Percentiles rank a stretch among this genome's conserved stretches.
Conservation (phyloP, 2,888 invertebrate genomes). For the Mongoloraphidia duomilia region DNA sequence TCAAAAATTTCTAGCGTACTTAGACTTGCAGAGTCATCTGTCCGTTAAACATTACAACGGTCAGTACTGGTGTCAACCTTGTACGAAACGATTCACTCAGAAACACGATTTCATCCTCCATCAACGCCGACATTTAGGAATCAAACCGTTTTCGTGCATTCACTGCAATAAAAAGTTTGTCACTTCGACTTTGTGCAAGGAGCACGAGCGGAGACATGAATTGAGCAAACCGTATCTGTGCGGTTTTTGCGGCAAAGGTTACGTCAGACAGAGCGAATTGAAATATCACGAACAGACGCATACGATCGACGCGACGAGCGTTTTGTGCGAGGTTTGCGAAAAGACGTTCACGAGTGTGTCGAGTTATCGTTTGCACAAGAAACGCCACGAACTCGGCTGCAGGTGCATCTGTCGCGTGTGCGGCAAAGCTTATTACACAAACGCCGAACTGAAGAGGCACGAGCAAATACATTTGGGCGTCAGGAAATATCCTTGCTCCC, state of each 20-base stretch:
- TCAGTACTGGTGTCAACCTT: conserved; percentile 15
- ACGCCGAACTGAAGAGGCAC: conserved; percentile 23
- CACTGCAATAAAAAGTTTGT: conserved; percentile 15
- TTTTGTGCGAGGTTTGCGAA: conserved; percentile 20
- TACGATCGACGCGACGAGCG: conserved; percentile 9
- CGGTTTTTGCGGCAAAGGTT: conserved; percentile 16
- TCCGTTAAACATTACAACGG: conserved; percentile 2
- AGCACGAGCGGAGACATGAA: conserved; percentile 10
- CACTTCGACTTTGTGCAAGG: conserved; percentile 10
- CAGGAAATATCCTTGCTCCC: conserved; percentile 21
- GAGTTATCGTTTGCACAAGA: conserved; percentile 22
- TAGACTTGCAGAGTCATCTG: conserved; percentile 1
- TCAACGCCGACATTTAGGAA: conserved; percentile 12
- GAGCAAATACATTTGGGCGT: conserved; percentile 21
- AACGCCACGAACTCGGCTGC: conserved; percentile 21
- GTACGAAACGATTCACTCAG: conserved; percentile 14
- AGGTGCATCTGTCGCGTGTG: conserved; percentile 21
- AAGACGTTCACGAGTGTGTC: conserved; percentile 21
- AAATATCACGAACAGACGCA: conserved; percentile 20
- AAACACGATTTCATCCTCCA: conserved; percentile 16
- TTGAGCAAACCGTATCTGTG: conserved; percentile 14
- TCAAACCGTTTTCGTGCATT: conserved; percentile 15
- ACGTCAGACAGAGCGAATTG: conserved; percentile 15
- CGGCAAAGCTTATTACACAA: conserved; percentile 22
- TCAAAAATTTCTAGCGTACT: background rate